These are phyloP conservation scores for Phoenicopterus ruber DNA, from an alignment of 2,113 vertebrate species.

Conservation along the genomic window DNA sequence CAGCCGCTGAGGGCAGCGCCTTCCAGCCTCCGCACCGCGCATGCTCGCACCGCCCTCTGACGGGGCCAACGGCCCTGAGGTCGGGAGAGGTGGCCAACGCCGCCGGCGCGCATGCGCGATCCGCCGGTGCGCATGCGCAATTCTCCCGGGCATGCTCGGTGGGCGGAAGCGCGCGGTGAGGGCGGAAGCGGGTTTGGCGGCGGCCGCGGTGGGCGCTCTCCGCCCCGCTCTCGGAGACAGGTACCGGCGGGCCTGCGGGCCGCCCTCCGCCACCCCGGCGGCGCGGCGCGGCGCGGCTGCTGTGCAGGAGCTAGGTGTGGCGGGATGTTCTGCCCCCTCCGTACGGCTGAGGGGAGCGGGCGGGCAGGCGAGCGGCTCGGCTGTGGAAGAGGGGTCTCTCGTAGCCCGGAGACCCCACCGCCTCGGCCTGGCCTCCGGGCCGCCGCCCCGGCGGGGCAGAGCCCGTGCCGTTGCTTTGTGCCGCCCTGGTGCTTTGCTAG, in stretches of 20 bases:
- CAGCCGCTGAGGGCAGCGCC: fast-evolving
- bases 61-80: not conserved
- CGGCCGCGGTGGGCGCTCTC: fast-evolving
- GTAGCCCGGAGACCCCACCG: not conserved
- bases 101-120: not conserved
- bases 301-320: too few relatives aligned
- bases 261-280: fast-evolving
- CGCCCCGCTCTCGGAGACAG: fast-evolving
- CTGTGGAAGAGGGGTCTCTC: too few relatives aligned
- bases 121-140: not conserved
- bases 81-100: fast-evolving
- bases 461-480: not conserved
- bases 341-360: not conserved
- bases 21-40: fast-evolving
- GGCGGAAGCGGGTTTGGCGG: not conserved
- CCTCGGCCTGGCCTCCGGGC: not conserved
- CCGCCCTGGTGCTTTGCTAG: not conserved
- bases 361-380: not conserved
- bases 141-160: fast-evolving
- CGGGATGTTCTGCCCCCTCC: fast-evolving
- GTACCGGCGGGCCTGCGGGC: not conserved
- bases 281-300: not conserved
- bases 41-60: not conserved
- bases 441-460: not conserved
- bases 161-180: fast-evolving